Evolutionary conservation across 92 coral and sea anemone genomes (phyloP), one percentile per base, ranked within the genome.

Genomic region (Porites cylindrica): DNA sequence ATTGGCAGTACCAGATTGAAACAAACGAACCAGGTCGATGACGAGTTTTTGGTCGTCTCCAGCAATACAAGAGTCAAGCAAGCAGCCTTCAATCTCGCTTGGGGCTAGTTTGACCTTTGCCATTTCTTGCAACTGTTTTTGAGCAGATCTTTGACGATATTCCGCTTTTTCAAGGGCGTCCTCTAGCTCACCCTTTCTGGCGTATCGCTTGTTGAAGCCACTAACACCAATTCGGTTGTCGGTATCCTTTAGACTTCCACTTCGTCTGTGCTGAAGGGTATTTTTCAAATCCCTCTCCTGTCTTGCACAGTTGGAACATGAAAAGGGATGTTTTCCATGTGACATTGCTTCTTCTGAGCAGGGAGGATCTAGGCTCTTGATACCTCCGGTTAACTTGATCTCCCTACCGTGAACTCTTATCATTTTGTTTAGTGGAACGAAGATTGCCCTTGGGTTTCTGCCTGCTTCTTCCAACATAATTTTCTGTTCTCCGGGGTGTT

Each of bases 1-100:
- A 52, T 81, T 70, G 8, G 85, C 65, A 24, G 54, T 63, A 51
- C 74, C 93, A 18, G 77, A 60, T 14, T 76, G 47, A 1, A 87
- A 63, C 51, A 88, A 50, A 20, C 80, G 77, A 23, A 64, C 29
- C 43, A 88, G 74, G 64, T 88, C 91, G 32, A 81, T 58, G 51
- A 88, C 32, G 59, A 88, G 82, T 56, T 88, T 81, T 21, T 75
- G 59, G n/a, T 81, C 87, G 50, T 88, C 87, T 63, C 66, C 82
- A 10, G 77, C 58, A 21, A 78, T 66, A 54, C 84, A 86, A 14
- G 82, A 66, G 56, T 65, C 82, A 2, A 78, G 59, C 75, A 85
- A 58, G 47, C 82, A 76, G 67, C 56, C 67, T 60, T 82, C 72
- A 26, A 83, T 29, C 59, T 66, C 84, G 9, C 20, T 70, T 58